Base-by-base conservation (phyloP, 2,888 invertebrate species). In the Harpagoxenus sublaevis region DNA sequence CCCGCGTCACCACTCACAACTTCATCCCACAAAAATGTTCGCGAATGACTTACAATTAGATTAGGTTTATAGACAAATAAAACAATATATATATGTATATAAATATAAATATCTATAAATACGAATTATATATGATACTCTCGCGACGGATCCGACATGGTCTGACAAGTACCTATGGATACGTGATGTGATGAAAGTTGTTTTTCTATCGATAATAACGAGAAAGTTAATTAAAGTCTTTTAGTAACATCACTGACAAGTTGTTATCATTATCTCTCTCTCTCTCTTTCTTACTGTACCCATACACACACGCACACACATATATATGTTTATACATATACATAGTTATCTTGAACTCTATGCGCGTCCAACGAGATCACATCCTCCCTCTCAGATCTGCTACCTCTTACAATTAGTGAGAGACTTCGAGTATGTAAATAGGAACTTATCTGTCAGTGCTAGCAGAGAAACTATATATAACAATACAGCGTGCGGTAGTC, bases 141-240 rank as follows among this genome's bases (percentile, higher is more conserved):
- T 91, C 88, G 86, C 89, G 87, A 86, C 87, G 87, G 86, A 87
- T 85, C 86, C 91, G 86, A 87, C 71, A n/a, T 75, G 84, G 53
- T 89, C 81, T 87, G 83, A 79, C 85, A 84, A 89, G 90, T 92
- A 92, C 90, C 90, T 91, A 90, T 66, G 88, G 87, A 89, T 89
- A 89, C 88, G 92, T 90, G 89, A 92, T 93, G 91, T 92, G 92
- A 93, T 92, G 92, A 91, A 92, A 92, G 90, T 92, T 93, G 91
- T 92, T 92, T 92, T 91, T 92, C 91, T 81, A 81, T 81, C 79
- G 60, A 81, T 81, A 81, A 79, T 79, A 60, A 79, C 74, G 45
- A 73, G 87, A 89, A 86, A 89, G 81, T 89, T 89, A 82, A 92
- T 92, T 92, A 92, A 92, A 92, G 75, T 89, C 86, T 92, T 92